Conservation (phyloP, 2,113 vertebrate genomes). For the Salvator merianae region DNA sequence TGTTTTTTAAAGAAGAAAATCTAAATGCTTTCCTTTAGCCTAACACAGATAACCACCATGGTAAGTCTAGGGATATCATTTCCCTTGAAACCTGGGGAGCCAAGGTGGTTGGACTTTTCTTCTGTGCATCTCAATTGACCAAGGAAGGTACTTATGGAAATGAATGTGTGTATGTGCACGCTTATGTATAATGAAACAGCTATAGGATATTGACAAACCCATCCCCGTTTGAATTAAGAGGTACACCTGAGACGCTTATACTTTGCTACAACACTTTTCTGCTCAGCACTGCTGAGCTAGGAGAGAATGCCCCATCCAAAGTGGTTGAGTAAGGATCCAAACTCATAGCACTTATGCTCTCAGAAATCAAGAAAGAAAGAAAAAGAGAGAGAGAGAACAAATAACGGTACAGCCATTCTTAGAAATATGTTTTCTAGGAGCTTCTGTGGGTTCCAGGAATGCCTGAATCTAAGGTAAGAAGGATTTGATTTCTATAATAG, state of each 20-base stretch:
- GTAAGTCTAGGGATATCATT: neutral
- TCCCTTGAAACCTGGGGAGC: conserved; percentile 27
- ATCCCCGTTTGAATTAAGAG: neutral
- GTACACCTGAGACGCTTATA: too few species aligned
- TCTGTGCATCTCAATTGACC: neutral
- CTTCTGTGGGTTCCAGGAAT: neutral
- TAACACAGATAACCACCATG: neutral
- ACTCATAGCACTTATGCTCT: neutral
- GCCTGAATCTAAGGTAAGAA: neutral
- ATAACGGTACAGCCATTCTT: too few species aligned
- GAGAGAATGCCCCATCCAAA: neutral
- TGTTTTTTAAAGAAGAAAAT: neutral
- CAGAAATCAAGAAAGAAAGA: neutral
- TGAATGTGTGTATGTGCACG: neutral
- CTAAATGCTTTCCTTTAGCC: neutral
- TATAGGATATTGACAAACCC: too few species aligned
- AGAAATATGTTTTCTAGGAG: too few species aligned
- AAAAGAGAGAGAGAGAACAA: too few species aligned
- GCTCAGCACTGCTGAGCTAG: neutral
- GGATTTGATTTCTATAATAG: neutral
- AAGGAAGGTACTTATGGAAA: conserved; percentile 23
- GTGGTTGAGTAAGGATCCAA: neutral
- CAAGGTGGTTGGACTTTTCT: neutral
- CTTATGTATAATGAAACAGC: too few species aligned
- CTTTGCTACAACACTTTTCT: neutral